Evolutionary conservation across 2,888 invertebrate species (phyloP).

Genomic region (Drosophila subsilvestris): DNA sequence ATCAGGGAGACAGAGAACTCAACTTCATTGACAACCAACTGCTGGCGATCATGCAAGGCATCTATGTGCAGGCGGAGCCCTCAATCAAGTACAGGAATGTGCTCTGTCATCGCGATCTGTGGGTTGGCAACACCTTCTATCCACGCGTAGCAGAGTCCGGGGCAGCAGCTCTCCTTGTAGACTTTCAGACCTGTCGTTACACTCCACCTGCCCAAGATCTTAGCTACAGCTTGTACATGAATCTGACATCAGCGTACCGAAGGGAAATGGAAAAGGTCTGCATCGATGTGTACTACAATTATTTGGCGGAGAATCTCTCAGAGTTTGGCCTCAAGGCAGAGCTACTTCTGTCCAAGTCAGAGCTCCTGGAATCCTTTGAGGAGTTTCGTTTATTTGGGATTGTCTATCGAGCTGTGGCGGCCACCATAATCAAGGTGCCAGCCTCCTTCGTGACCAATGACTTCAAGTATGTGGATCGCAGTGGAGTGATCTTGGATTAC

Average conservation of each 20-base stretch:
- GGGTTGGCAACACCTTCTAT: conserved; percentile 82
- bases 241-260: conserved; percentile 56
- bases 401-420: conserved; percentile 68
- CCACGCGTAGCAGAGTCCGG: conserved; percentile 20
- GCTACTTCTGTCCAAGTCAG: conserved; percentile 42
- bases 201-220: conserved; percentile 81
- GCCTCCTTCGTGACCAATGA: conserved; percentile 64
- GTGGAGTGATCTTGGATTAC: conserved; percentile 32
- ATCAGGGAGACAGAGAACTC: conserved; percentile 50
- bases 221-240: conserved; percentile 76
- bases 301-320: conserved; percentile 71
- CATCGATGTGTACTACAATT: conserved; percentile 69
- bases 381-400: conserved; percentile 71
- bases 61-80: conserved; percentile 73
- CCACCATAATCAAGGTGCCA: conserved; percentile 72
- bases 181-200: conserved; percentile 82
- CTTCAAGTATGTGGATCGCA: conserved; percentile 68
- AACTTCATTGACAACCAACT: conserved; percentile 69
- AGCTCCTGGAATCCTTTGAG: conserved; percentile 69
- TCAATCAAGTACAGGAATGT: conserved; percentile 84
- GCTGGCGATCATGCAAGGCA: conserved; percentile 47
- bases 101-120: conserved; percentile 84
- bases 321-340: conserved; percentile 63
- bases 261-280: conserved; percentile 51
- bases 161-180: conserved; percentile 76